phyloP scores from a whole-genome alignment of 2,113 vertebrate species.

The Saguinus imperator region DNA sequence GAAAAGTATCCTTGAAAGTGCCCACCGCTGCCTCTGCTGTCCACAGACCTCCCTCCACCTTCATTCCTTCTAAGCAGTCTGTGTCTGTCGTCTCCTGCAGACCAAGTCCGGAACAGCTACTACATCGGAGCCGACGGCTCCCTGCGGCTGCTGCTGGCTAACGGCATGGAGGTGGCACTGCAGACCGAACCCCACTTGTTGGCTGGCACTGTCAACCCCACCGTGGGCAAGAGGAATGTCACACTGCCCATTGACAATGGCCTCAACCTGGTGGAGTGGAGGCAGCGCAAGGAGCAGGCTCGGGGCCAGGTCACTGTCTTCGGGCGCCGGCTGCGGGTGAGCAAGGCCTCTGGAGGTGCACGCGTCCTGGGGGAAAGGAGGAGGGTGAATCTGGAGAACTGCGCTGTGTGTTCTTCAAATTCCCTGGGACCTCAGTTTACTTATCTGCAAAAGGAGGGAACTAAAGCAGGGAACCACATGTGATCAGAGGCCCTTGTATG shows the following conservation, averaged over 20 bases:
- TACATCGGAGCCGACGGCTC: conserved; percentile 96
- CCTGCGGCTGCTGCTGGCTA: conserved; percentile 93
- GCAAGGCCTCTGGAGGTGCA: conserved; percentile 19
- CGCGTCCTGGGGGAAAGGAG: accelerated
- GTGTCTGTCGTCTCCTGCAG: conserved; percentile 79
- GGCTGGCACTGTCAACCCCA: conserved; percentile 96
- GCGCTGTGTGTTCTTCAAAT: not conserved
- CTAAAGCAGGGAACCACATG: not conserved
- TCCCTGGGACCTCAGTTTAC: not conserved
- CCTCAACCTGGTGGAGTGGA: conserved; percentile 98
- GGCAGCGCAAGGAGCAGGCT: conserved; percentile 96
- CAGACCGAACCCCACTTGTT: conserved; percentile 97
- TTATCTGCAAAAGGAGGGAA: not conserved
- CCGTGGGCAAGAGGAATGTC: conserved; percentile 96
- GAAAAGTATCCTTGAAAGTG: not conserved
- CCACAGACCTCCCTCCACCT: not conserved
- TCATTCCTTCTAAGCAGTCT: not conserved
- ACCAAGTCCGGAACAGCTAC: conserved; percentile 99
- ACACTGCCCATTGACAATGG: conserved; percentile 97
- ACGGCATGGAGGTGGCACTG: conserved; percentile 97
- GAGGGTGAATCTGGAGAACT: not conserved
- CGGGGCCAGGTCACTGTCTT: conserved; percentile 97
- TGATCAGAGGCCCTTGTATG: accelerated
- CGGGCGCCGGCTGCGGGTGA: conserved; percentile 95
- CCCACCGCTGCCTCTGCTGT: not conserved